Evolutionary conservation across 2,888 invertebrate species (phyloP), one percentile per base, ranked within the genome.

Genomic region (Spilosoma lubricipeda): DNA sequence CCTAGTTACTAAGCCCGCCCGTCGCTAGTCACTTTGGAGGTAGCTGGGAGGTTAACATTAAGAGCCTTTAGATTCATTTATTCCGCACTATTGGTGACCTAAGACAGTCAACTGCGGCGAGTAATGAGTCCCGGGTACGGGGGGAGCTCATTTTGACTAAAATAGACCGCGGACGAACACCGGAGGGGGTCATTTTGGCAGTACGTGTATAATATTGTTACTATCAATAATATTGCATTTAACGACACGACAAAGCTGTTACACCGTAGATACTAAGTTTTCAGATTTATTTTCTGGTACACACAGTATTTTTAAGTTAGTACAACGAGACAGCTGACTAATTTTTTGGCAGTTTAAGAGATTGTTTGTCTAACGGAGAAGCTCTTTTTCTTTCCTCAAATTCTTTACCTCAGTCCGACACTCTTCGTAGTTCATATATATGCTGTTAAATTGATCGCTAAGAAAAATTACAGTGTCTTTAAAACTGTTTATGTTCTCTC

Each of bases 211-310:
- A 65, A 39, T 73, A 69, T 1, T 33, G 48, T 73, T 65, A 39
- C 39, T 56, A 11, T 73, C 56, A 30, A 48, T 69, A 5, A 73
- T 65, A 20, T 48, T 39, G 1, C 63, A 63, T 20, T 64, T 52
- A 1, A 73, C 69, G 1, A 52, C 67, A 1, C 39, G 68, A 11
- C 73, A 48, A 27, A 73, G 13, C 42, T 73, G 45, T 36, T 73
- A 48, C 5, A 73, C 65, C 23, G 69, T 73, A 48, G 13, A 56
- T 39, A 69, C 20, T 13, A 73, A 11, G 65, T 69, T 69, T n/a
- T 73, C 65, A 9, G 73, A 69, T 52, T 73, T 73, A 20, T 64
- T 9, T 69, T 73, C 73, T n/a, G 73, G 69, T n/a, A 73, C 56
- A 23, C 73, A 73, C 27, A 59, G 48, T 2, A 73, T 48, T 69